Base-by-base conservation (phyloP, 2,113 vertebrate genomes). In the Apodemus sylvaticus region DNA sequence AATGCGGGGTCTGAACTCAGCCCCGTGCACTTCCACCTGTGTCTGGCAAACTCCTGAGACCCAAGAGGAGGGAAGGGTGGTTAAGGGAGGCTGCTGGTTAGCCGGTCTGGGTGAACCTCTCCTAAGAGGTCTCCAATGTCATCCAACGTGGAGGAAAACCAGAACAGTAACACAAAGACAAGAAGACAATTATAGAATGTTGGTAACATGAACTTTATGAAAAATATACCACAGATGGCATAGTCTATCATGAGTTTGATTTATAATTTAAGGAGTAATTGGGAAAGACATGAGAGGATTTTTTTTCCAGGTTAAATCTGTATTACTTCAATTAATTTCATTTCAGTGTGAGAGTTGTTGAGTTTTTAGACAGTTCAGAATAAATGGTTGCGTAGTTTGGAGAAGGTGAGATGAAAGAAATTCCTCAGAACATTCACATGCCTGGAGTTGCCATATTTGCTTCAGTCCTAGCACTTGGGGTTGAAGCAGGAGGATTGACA, bases 291-390 rank as follows among this genome's bases (percentile, higher is more conserved):
- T 10, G 45, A 62, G 74, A 90, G 73, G 13, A 64, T 1, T 22
- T 78, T 64, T 90, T 64, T 19, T 17, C 26, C 73, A 29, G 26
- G 71, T 34, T 93, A 45, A 90, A 58, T 88, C 78, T 95, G 12
- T 76, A 39, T 81, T 55, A 91, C 51, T 55, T 62, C 24, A 78
- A 39, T 81, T 94, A 48, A 83, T 92, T 86, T 95, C 16, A 34
- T 20, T 62, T 95, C 51, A 79, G 13, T 79, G 13, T 93, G 29
- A 64, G 34, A 83, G 26, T 71, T 93, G 71, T 71, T 95, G 81
- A 86, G 85, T 73, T 87, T 94, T 90, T 88, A 77, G 91, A 58
- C 58, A 77, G 22, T 94, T 88, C 14, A 86, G 39, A 95, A 82
- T 71, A 82, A 90, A 58, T 77, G 88, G 77, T 74, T 53, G 88